These are phyloP conservation scores for Tipula confusa DNA, from an alignment of 2,888 invertebrate species.

Conservation along the genomic window DNA sequence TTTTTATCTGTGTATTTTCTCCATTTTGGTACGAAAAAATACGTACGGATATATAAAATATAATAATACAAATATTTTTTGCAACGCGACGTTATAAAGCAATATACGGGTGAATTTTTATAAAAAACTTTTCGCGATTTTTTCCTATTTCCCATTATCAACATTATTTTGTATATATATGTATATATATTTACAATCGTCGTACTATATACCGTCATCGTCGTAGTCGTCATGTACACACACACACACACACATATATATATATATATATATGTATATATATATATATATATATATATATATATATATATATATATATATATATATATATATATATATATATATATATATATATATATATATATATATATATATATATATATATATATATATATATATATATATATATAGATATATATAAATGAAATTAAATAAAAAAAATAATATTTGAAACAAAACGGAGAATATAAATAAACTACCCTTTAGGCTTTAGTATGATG, in stretches of 20 bases:
- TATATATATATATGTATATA: too few relatives aligned
- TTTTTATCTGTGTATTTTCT: background rate
- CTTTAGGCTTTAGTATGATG: constrained; percentile 27
- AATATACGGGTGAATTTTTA: constrained; percentile 27
- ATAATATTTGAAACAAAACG: background rate
- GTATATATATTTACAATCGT: background rate
- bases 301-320: too few relatives aligned
- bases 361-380: too few relatives aligned
- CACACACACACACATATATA: too few relatives aligned
- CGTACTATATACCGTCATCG: background rate
- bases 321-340: too few relatives aligned
- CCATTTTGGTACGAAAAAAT: constrained; percentile 21
- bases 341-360: too few relatives aligned
- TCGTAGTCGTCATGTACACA: constrained; percentile 27
- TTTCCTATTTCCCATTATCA: background rate
- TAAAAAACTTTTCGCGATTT: background rate
- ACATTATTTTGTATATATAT: background rate
- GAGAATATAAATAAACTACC: constrained; percentile 25
- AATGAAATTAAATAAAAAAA: background rate
- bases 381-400: too few relatives aligned
- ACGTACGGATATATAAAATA: constrained; percentile 31
- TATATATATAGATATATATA: background rate
- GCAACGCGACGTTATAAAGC: constrained; percentile 26
- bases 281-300: too few relatives aligned
- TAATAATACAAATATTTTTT: constrained; percentile 29